A percentile compares a stretch with the other conserved stretches of the same genome.
Evolutionary conservation across 2,797 vertebrate species (phyloP).

Genomic region (Mormyrops attenuatus): DNA sequence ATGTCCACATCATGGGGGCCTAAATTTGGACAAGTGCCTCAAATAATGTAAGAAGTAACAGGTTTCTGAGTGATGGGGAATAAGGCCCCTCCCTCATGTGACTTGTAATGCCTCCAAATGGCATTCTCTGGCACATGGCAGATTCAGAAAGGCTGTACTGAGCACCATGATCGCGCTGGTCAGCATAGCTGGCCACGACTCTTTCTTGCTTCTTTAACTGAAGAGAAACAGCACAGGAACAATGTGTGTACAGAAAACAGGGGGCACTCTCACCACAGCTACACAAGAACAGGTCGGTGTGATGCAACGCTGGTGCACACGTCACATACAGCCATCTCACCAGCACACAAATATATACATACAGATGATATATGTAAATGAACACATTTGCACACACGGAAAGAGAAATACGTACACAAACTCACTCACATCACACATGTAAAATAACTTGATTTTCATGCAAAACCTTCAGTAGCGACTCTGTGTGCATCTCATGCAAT

Average conservation of each 20-base stretch:
- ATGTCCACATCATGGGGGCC: neutral
- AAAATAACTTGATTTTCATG: constrained; percentile 8
- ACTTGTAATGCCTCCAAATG: neutral
- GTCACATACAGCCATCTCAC: neutral
- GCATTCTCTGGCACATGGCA: neutral
- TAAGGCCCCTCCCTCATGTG: neutral
- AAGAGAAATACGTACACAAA: neutral
- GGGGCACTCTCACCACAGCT: constrained; percentile 10
- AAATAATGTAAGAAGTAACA: constrained; percentile 6
- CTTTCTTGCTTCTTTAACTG: constrained; percentile 26
- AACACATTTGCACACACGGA: neutral
- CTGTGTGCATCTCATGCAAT: constrained; percentile 15
- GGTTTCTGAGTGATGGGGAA: constrained; percentile 19
- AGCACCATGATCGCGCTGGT: neutral
- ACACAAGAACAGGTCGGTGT: neutral
- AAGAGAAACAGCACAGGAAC: constrained; percentile 14
- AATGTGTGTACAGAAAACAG: constrained; percentile 18
- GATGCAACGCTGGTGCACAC: neutral
- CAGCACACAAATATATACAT: neutral
- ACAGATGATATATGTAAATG: neutral
- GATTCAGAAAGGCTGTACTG: constrained; percentile 24
- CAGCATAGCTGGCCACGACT: constrained; percentile 7
- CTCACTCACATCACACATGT: neutral
- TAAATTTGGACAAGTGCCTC: constrained; percentile 2
- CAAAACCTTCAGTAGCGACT: neutral